Evolutionary conservation across 2,113 vertebrate species (phyloP).

Genomic region (Alethe castanea): DNA sequence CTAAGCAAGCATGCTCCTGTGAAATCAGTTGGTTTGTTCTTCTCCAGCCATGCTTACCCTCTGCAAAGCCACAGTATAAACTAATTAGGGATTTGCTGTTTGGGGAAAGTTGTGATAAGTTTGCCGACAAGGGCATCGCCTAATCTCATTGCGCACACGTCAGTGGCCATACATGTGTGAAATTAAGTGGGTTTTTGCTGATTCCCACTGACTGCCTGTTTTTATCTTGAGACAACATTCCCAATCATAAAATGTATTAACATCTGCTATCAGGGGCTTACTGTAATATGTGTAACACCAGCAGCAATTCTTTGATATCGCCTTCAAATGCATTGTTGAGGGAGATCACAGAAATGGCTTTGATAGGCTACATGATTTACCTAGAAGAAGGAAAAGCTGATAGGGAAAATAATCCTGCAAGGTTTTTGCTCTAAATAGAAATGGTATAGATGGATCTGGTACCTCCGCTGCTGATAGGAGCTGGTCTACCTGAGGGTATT

Average conservation of each 20-base stretch:
- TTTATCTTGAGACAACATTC: slow-evolving; percentile 68
- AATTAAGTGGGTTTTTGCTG: slow-evolving; percentile 61
- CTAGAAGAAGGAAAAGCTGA: slow-evolving; percentile 42
- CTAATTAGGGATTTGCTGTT: slow-evolving; percentile 61
- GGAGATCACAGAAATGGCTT: slow-evolving; percentile 52
- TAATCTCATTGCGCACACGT: slow-evolving; percentile 49
- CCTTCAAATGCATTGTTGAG: slow-evolving; percentile 51
- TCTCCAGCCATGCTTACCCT: slow-evolving; percentile 30
- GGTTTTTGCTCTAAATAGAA: not conserved
- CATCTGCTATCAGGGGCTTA: slow-evolving; percentile 61
- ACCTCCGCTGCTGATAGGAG: not conserved
- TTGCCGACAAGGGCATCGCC: slow-evolving; percentile 43
- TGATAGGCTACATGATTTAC: slow-evolving; percentile 55
- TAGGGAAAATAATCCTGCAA: slow-evolving; percentile 44
- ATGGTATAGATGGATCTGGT: not conserved
- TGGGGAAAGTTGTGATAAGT: slow-evolving; percentile 58
- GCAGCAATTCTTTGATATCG: slow-evolving; percentile 54
- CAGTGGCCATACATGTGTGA: slow-evolving; percentile 57
- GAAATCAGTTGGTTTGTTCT: slow-evolving; percentile 51
- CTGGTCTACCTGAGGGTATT: not conserved
- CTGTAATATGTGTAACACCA: slow-evolving; percentile 51
- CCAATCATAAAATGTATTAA: slow-evolving; percentile 54
- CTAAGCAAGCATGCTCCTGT: slow-evolving; percentile 12
- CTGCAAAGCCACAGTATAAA: slow-evolving; percentile 43
- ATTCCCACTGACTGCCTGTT: slow-evolving; percentile 44